These are phyloP conservation scores for Priocnemis perturbator DNA, from an alignment of 2,888 invertebrate species.

Conservation along the genomic window DNA sequence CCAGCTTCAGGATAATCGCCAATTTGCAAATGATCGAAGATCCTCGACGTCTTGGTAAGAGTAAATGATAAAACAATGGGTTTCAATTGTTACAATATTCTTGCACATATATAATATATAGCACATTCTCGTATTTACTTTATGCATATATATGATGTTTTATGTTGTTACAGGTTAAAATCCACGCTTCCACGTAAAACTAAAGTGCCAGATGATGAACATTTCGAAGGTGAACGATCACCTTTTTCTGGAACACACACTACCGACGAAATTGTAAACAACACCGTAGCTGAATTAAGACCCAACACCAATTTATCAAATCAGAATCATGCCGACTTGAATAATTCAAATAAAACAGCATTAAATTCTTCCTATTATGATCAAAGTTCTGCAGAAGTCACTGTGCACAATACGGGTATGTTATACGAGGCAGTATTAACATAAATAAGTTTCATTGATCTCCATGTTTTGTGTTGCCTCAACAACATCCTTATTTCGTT, in stretches of 20 bases:
- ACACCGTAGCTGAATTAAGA: conserved; percentile 69
- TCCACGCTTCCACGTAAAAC: conserved; percentile 54
- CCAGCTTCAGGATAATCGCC: conserved; percentile 53
- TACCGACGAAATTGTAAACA: conserved; percentile 63
- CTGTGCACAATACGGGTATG: conserved; percentile 52
- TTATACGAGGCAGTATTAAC: not conserved
- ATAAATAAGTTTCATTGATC: not conserved
- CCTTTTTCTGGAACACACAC: conserved; percentile 50
- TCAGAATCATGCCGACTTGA: conserved; percentile 21
- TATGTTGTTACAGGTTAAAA: conserved; percentile 56
- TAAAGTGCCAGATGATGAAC: conserved; percentile 53
- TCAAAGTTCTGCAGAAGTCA: conserved; percentile 48
- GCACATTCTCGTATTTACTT: too few relatives aligned
- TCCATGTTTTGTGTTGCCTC: not conserved
- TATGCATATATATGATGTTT: too few relatives aligned
- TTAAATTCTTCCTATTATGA: conserved; percentile 48
- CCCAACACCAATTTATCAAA: conserved; percentile 36
- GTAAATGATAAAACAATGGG: not conserved
- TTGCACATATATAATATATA: too few relatives aligned
- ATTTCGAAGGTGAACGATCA: conserved; percentile 54
- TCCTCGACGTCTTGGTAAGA: conserved; percentile 59
- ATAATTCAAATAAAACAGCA: conserved; percentile 35
- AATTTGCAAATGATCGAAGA: conserved; percentile 45
- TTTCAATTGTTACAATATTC: not conserved
- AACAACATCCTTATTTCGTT: too few relatives aligned